Evolutionary conservation across 2,888 invertebrate species (phyloP).

Genomic region (Geophilus truncorum): DNA sequence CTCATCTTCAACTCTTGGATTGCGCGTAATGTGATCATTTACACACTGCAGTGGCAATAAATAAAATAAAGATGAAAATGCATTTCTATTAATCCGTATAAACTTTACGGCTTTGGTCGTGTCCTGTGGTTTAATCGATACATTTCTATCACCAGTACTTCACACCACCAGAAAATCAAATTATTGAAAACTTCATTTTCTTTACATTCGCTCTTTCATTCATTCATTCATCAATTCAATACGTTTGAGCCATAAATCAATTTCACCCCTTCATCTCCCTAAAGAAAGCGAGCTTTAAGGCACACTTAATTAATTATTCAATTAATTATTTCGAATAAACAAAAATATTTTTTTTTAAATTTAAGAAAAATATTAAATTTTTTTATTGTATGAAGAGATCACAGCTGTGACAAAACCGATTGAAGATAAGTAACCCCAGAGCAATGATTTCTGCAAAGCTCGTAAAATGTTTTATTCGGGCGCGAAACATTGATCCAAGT

Average conservation of each 20-base stretch:
- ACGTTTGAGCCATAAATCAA: too few species aligned
- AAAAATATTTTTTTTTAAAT: background rate
- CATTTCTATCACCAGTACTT: background rate
- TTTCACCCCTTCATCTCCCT: too few species aligned
- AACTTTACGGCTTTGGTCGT: background rate
- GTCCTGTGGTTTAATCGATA: background rate
- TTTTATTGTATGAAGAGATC: background rate
- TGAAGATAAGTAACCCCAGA: background rate
- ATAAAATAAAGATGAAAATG: background rate
- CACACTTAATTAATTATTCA: too few species aligned
- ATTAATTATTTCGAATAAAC: background rate
- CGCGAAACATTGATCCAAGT: background rate
- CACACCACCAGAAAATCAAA: background rate
- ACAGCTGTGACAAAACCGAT: background rate
- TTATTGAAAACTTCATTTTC: background rate
- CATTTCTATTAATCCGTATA: background rate
- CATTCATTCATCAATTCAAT: too few species aligned
- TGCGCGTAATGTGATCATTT: background rate
- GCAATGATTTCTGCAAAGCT: background rate
- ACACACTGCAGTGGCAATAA: background rate
- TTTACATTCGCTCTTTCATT: background rate
- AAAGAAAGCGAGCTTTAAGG: too few species aligned
- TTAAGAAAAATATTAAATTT: background rate
- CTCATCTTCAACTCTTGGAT: background rate
- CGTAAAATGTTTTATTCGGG: background rate